Evolutionary conservation across 1,140 invertebrate genomes (phyloP), one percentile per base, ranked within the genome.

Genomic region (Euschistus heros): DNA sequence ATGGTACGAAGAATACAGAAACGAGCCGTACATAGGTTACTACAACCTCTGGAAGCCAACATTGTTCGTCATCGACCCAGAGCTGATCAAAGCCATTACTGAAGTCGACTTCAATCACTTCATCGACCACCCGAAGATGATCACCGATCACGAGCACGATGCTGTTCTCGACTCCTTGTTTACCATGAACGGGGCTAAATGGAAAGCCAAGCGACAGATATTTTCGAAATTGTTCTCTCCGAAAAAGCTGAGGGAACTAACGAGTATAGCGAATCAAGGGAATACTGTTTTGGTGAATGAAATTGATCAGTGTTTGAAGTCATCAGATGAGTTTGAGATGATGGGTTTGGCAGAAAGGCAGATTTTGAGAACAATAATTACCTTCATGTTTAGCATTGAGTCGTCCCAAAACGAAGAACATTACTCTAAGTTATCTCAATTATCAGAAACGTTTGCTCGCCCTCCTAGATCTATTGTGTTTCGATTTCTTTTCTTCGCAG

Each of bases 51-150:
- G 59, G 30, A 61, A 61, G n/a, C 59, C 59, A 14, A 17, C 30
- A 2, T 15, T 61, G 27, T 17, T 61, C 15, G 5, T 61, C 18
- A 37, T 27, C 24, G 59, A 61, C 18, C 27, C 30, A 2, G 59
- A 61, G 14, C 27, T 61, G 26, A 20, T 18, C 6, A 61, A 61
- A 37, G 20, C 24, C 0, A n/a, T 61, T 2, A 15, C 30, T 0
- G 37, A 33, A 18, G 18, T 27, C 7, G 26, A 61, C 37, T 61
- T 61, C 59, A 30, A 61, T n/a, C 59, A 61, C 30, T 61, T 61
- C 59, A 37, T n/a, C 3, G 10, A 61, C 15, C 59, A 37, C 37
- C 59, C 59, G 8, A 2, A 18, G 0, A 20, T 61, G 2, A 30
- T 37, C 7, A 37, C 18, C 20, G 27, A 14, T 20, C 15, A 22